Evolutionary conservation across 2,113 vertebrate genomes (phyloP).

Genomic region (Coracopsis vasa): DNA sequence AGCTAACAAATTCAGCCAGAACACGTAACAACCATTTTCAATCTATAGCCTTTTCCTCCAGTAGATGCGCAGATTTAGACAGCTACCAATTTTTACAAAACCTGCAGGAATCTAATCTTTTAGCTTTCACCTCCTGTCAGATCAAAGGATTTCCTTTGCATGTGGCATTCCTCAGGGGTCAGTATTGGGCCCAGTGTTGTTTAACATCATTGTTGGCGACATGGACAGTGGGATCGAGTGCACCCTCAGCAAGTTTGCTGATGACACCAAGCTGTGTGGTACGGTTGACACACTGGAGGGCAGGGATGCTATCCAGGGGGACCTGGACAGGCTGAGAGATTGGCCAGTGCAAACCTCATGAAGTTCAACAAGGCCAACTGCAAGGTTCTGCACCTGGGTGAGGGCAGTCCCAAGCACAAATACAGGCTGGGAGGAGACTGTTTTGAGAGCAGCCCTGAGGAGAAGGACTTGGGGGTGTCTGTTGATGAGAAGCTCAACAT

Average conservation of each 20-base stretch:
- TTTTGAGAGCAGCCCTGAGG: background rate
- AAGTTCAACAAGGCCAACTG: background rate
- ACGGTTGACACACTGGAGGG: background rate
- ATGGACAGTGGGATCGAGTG: background rate
- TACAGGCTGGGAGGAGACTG: background rate
- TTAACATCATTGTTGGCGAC: background rate
- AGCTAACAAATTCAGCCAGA: background rate
- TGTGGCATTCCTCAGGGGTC: background rate
- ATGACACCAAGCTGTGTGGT: background rate
- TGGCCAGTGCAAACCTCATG: background rate
- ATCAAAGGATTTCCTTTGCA: background rate
- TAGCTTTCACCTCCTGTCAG: background rate
- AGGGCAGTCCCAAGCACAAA: background rate
- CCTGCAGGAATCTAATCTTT: background rate
- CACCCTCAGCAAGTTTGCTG: background rate
- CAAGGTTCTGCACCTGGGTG: background rate
- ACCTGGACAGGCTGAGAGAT: background rate
- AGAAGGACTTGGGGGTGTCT: background rate
- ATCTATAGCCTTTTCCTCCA: background rate
- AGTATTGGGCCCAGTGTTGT: background rate
- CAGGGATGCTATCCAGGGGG: background rate
- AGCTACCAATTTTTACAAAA: conserved; percentile 12
- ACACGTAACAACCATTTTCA: background rate
- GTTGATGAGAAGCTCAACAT: background rate
- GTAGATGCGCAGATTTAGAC: background rate